A percentile compares a stretch with the other conserved stretches of the same genome.
Evolutionary conservation across 1,140 invertebrate genomes (phyloP).

Genomic region (Onthophagus taurus): DNA sequence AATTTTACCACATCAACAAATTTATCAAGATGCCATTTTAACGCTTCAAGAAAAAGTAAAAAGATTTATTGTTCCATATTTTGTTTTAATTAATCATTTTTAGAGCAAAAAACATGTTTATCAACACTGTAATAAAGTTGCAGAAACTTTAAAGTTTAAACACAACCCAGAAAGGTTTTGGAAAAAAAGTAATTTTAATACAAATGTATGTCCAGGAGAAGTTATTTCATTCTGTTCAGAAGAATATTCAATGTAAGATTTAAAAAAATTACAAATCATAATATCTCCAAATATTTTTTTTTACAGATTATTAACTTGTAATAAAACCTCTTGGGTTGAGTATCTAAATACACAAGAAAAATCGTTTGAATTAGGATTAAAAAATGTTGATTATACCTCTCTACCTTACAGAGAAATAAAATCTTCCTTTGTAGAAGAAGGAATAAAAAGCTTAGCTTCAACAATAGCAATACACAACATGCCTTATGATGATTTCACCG

Average conservation of each 20-base stretch:
- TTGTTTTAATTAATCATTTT: conserved; percentile 1
- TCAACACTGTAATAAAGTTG: too few species aligned
- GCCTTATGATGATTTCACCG: conserved; percentile 16
- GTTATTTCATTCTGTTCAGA: conserved; percentile 21
- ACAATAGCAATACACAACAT: conserved; percentile 38
- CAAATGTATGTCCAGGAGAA: conserved; percentile 38
- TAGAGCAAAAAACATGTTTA: conserved; percentile 35
- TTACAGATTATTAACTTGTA: conserved; percentile 44
- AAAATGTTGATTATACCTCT: conserved; percentile 21
- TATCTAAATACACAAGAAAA: conserved; percentile 48
- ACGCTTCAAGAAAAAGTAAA: conserved; percentile 48
- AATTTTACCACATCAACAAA: conserved; percentile 43
- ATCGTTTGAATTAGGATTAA: conserved; percentile 35
- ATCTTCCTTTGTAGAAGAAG: conserved; percentile 41
- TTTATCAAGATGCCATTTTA: conserved; percentile 46
- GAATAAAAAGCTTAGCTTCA: conserved; percentile 40
- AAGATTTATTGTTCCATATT: conserved; percentile 1
- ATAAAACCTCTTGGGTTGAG: conserved; percentile 43
- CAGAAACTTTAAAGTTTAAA: too few species aligned
- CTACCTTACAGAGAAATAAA: conserved; percentile 17
- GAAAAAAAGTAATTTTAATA: conserved; percentile 44
- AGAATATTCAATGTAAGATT: conserved; percentile 21
- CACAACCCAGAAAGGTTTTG: conserved; percentile 46
- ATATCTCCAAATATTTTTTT: conserved; percentile 1
- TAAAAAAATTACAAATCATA: neutral